These are phyloP conservation scores for Pilophorus perplexus DNA, from an alignment of 2,888 invertebrate species.

Conservation along the genomic window DNA sequence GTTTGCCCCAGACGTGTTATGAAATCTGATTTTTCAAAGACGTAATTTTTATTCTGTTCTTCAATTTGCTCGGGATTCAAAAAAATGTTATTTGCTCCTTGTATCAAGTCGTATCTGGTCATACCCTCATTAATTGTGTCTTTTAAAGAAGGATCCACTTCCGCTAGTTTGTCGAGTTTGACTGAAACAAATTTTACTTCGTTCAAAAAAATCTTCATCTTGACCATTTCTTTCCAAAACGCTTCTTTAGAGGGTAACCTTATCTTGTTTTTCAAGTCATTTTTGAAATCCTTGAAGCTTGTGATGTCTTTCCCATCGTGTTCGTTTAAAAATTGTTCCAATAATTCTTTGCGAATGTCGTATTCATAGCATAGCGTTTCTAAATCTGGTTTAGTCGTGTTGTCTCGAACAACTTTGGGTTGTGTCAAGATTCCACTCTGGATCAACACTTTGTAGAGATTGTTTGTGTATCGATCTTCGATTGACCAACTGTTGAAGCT, in stretches of 20 bases:
- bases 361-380: neutral
- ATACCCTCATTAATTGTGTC: neutral
- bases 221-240: constrained; percentile 45
- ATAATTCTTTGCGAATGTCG: neutral
- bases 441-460: neutral
- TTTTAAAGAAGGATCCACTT: constrained; percentile 31
- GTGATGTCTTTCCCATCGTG: neutral
- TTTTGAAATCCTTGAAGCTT: neutral
- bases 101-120: neutral
- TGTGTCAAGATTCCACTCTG: neutral
- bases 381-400: neutral
- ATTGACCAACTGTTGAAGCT: neutral
- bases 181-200: constrained; percentile 45
- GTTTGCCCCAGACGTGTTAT: neutral
- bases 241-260: constrained; percentile 43
- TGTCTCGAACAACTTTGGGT: neutral
- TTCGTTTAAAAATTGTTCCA: neutral
- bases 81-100: neutral
- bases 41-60: neutral
- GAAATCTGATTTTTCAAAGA: neutral
- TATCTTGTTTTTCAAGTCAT: neutral
- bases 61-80: neutral
- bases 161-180: constrained; percentile 33
- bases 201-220: constrained; percentile 35
- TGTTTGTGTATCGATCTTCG: neutral